Conservation (phyloP, 2,113 vertebrate genomes). For the Boulengeromyrus knoepffleri region DNA sequence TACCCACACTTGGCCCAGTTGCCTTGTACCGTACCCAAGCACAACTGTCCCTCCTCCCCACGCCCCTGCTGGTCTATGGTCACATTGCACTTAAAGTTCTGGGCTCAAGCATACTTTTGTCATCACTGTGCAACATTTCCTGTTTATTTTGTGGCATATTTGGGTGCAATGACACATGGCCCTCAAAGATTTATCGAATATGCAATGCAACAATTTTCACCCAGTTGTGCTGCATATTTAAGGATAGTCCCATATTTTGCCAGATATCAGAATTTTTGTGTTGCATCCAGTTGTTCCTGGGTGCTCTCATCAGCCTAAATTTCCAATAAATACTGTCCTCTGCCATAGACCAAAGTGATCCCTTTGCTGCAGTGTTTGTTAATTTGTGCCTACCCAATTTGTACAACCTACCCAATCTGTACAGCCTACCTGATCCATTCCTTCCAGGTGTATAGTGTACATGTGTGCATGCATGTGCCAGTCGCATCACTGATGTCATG, state of each 20-base stretch:
- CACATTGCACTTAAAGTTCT: background rate
- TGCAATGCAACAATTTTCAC: background rate
- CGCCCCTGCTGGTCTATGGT: background rate
- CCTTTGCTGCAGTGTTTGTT: background rate
- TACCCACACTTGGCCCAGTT: background rate
- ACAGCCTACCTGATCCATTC: background rate
- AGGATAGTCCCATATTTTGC: background rate
- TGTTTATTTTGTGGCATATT: background rate
- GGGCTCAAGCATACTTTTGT: background rate
- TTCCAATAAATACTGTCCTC: background rate
- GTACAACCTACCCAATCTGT: no score
- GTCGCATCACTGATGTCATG: background rate
- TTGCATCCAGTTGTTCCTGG: background rate
- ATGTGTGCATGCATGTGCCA: background rate
- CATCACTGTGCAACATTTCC: background rate
- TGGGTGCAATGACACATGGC: background rate
- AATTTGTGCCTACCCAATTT: background rate
- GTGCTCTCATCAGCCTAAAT: background rate
- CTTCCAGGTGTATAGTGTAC: background rate
- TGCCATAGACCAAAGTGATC: background rate
- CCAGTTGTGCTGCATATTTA: background rate
- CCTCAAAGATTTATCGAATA: background rate
- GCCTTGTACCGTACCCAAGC: no score
- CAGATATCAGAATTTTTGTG: background rate
- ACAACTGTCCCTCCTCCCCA: background rate